Conservation (phyloP, 2,888 invertebrate genomes). For the Liposcelis brunnea region DNA sequence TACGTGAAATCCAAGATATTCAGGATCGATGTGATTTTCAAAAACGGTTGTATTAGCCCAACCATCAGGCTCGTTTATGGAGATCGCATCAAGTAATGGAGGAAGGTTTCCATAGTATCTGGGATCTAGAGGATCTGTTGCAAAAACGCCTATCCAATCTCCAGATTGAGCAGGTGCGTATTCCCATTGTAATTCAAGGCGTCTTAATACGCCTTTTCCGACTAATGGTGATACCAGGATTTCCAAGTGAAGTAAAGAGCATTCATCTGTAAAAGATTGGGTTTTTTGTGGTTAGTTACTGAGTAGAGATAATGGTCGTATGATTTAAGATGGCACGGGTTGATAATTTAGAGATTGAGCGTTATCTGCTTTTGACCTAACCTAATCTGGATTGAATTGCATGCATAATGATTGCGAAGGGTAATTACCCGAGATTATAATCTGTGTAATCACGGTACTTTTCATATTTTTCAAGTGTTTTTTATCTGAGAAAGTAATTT, state of each 20-base stretch:
- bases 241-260: background rate
- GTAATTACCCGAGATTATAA: too few species aligned
- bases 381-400: too few species aligned
- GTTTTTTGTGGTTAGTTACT: too few species aligned
- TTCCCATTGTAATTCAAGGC: conserved; percentile 3
- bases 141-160: conserved; percentile 4
- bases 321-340: too few species aligned
- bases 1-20: conserved; percentile 4
- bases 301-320: too few species aligned
- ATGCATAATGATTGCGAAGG: too few species aligned
- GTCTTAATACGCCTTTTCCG: background rate
- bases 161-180: background rate
- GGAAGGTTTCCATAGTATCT: background rate
- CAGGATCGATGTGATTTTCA: background rate
- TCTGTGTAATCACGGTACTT: too few species aligned
- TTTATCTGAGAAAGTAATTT: too few species aligned
- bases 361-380: too few species aligned
- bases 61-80: background rate
- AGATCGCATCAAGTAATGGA: background rate
- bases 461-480: too few species aligned
- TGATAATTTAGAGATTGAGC: too few species aligned
- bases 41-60: conserved; percentile 2
- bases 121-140: background rate
- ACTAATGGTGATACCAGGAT: conserved; percentile 4
- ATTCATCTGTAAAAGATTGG: background rate